Evolutionary conservation across 2,888 invertebrate genomes (phyloP).

Genomic region (Bibio marci): DNA sequence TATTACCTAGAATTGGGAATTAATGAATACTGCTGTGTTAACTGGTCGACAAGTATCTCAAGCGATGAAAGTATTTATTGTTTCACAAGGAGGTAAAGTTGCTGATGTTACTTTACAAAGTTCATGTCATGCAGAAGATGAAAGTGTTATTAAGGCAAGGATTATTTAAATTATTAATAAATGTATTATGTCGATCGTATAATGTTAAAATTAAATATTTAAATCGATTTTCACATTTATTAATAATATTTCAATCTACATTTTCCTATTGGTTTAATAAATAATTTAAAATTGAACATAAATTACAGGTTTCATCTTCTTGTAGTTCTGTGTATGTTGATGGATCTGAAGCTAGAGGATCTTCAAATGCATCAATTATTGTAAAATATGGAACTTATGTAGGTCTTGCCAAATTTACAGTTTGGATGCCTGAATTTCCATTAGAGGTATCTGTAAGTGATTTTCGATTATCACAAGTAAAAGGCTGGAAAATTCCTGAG

Average conservation of each 20-base stretch:
- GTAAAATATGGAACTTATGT: conserved; percentile 86
- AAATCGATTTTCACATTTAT: too few species aligned
- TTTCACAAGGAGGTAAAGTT: conserved; percentile 84
- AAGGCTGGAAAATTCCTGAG: conserved; percentile 85
- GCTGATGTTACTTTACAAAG: conserved; percentile 90
- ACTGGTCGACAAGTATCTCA: conserved; percentile 88
- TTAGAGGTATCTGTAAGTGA: conserved; percentile 81
- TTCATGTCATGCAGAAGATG: conserved; percentile 88
- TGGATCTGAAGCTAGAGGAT: conserved; percentile 86
- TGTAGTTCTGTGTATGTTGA: conserved; percentile 94
- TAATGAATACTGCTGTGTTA: conserved; percentile 87
- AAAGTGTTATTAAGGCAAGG: conserved; percentile 83
- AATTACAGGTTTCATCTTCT: conserved; percentile 70
- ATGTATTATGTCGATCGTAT: not conserved
- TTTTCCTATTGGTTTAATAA: too few species aligned
- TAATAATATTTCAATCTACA: too few species aligned
- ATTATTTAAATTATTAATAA: conserved; percentile 2
- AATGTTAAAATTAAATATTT: too few species aligned
- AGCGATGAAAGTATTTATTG: conserved; percentile 89
- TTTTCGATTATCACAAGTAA: conserved; percentile 77
- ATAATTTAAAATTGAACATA: too few species aligned
- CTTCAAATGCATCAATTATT: conserved; percentile 83
- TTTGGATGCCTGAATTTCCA: conserved; percentile 95
- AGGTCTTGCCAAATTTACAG: conserved; percentile 74
- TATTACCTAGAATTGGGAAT: conserved; percentile 71